phyloP scores from a whole-genome alignment of 2,888 invertebrate genomes.

The Xestobium rufovillosum region DNA sequence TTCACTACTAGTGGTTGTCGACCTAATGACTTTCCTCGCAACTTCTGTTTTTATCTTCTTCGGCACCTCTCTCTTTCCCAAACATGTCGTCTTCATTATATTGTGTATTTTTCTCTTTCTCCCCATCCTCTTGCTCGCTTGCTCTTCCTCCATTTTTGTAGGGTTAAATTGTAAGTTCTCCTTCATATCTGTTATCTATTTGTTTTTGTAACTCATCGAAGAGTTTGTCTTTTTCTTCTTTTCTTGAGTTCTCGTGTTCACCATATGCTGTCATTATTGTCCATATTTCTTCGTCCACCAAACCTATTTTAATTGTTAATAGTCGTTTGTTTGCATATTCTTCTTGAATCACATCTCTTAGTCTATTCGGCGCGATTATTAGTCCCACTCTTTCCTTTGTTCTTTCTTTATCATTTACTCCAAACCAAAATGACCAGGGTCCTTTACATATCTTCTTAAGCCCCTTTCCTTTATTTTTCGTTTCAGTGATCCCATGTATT shows the following conservation, averaged over 20 bases:
- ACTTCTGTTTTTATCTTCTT: too few species aligned
- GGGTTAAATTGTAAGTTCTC: conserved; percentile 10
- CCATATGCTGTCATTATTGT: conserved; percentile 11
- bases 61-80: too few species aligned
- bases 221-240: conserved; percentile 10
- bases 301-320: conserved; percentile 7
- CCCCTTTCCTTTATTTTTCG: conserved; percentile 8
- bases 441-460: conserved; percentile 11
- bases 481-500: conserved; percentile 7
- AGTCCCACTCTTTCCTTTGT: conserved; percentile 9
- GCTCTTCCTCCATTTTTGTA: conserved; percentile 14
- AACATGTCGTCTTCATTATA: too few species aligned
- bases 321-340: conserved; percentile 10
- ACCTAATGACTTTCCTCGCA: too few species aligned
- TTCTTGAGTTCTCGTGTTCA: conserved; percentile 8
- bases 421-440: conserved; percentile 8
- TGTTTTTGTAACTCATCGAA: conserved; percentile 7
- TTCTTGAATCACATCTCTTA: conserved; percentile 10
- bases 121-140: too few species aligned
- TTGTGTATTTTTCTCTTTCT: too few species aligned
- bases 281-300: conserved; percentile 11
- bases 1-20: too few species aligned
- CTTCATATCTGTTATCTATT: conserved; percentile 10
- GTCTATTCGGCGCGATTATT: conserved; percentile 9
- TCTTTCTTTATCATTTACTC: conserved; percentile 10